Conservation (phyloP, 1,140 invertebrate genomes). For the Mercenaria mercenaria region DNA sequence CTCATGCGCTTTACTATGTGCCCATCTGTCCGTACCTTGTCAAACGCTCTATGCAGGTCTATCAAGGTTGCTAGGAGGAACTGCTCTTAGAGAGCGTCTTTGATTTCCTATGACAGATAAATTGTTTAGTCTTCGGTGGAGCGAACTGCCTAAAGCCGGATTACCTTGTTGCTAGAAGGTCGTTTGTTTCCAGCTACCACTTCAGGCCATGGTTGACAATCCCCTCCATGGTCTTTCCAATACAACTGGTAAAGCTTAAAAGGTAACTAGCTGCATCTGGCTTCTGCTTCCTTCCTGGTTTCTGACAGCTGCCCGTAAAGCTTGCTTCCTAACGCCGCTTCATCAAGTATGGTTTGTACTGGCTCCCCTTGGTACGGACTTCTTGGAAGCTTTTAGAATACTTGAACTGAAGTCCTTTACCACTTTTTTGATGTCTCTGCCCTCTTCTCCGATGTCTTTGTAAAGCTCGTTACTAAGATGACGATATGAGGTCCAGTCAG, state of each 20-base stretch:
- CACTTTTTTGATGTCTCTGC: neutral
- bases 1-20: too few species aligned
- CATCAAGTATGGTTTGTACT: conserved; percentile 57
- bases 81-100: too few species aligned
- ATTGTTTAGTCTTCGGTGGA: too few species aligned
- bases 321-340: neutral
- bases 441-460: neutral
- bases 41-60: too few species aligned
- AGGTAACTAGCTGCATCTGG: neutral
- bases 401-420: conserved; percentile 10
- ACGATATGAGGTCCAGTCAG: conserved; percentile 37
- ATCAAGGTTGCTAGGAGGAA: too few species aligned
- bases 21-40: too few species aligned
- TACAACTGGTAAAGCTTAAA: neutral
- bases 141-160: neutral
- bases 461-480: neutral
- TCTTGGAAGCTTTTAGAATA: conserved; percentile 42
- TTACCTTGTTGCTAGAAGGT: neutral
- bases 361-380: conserved; percentile 35
- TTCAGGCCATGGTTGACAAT: neutral
- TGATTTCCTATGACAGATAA: too few species aligned
- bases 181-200: neutral
- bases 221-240: neutral
- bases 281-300: conserved; percentile 54
- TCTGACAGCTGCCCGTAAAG: conserved; percentile 27